Conservation (phyloP, 2,888 invertebrate genomes). For the Acleris literana region DNA sequence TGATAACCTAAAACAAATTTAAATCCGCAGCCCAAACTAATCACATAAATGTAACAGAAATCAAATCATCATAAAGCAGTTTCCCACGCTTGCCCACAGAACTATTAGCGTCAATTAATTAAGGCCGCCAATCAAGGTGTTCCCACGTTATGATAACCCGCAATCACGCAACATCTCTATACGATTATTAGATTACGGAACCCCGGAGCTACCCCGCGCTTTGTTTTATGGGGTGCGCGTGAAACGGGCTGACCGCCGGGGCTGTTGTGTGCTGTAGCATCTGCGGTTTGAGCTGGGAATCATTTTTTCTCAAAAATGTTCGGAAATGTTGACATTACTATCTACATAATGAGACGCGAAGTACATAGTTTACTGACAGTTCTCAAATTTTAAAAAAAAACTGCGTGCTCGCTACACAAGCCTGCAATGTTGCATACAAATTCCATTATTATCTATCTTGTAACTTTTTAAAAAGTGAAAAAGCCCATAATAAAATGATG, state of each 20-base stretch:
- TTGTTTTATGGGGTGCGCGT: conserved; percentile 80
- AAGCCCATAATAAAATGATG: too few species aligned
- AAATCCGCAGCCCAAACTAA: not conserved
- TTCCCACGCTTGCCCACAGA: conserved; percentile 70
- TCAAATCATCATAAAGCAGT: conserved; percentile 38
- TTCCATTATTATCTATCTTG: too few species aligned
- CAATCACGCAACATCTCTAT: conserved; percentile 84
- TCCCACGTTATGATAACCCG: conserved; percentile 78
- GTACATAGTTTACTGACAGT: too few species aligned
- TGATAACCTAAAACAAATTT: not conserved
- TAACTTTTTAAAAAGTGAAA: too few species aligned
- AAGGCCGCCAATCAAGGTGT: conserved; percentile 77
- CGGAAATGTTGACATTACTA: too few species aligned
- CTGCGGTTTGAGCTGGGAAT: not conserved
- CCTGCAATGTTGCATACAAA: too few species aligned
- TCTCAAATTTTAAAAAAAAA: too few species aligned
- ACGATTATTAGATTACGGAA: conserved; percentile 68
- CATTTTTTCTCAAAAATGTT: too few species aligned
- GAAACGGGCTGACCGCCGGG: conserved; percentile 68
- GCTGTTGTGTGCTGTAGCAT: conserved; percentile 62
- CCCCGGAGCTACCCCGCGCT: conserved; percentile 57
- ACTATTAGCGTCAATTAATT: conserved; percentile 74
- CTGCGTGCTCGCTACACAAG: too few species aligned
- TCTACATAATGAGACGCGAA: too few species aligned
- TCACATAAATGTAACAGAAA: conserved; percentile 30